A percentile compares a stretch with the other conserved stretches of the same genome.
phyloP scores from a whole-genome alignment of 2,797 vertebrate species.

The Leptatherina wallacei region DNA sequence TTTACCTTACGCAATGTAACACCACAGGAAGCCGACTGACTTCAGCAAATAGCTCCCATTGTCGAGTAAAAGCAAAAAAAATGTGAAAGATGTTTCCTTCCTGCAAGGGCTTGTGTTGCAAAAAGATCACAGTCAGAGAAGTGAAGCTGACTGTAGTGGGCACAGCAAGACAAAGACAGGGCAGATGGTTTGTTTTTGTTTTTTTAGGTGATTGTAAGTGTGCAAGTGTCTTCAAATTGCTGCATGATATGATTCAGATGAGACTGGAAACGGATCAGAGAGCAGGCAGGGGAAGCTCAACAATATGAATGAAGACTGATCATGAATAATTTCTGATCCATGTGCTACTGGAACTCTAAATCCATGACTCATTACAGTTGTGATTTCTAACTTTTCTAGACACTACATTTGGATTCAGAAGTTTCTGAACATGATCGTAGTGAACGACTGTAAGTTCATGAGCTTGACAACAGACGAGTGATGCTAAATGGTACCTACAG shows the following conservation, averaged over 20 bases:
- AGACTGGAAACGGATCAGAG: conserved; percentile 23
- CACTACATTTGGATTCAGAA: conserved; percentile 41
- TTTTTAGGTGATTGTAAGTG: conserved; percentile 26
- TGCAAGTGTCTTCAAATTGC: conserved; percentile 38
- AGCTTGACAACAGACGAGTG: conserved; percentile 52
- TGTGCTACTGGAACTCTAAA: conserved; percentile 35
- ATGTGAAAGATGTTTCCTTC: conserved; percentile 21
- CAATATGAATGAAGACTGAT: conserved; percentile 42
- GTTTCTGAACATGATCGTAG: conserved; percentile 56
- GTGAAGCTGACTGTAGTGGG: conserved; percentile 23
- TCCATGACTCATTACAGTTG: conserved; percentile 33
- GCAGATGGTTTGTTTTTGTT: conserved; percentile 15
- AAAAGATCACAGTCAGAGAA: conserved; percentile 29
- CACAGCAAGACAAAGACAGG: background rate
- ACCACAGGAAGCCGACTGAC: conserved; percentile 40
- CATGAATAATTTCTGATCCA: conserved; percentile 46
- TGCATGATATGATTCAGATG: conserved; percentile 55
- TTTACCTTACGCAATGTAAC: conserved; percentile 48
- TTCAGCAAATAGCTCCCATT: conserved; percentile 37
- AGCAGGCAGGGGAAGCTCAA: conserved; percentile 32
- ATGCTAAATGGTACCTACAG: conserved; percentile 56
- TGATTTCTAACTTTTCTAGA: conserved; percentile 48
- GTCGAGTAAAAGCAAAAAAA: conserved; percentile 22
- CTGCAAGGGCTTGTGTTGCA: conserved; percentile 10
- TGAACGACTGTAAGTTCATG: conserved; percentile 40